Base-by-base conservation (phyloP, 2,797 vertebrate species). In the Fratercula arctica region DNA sequence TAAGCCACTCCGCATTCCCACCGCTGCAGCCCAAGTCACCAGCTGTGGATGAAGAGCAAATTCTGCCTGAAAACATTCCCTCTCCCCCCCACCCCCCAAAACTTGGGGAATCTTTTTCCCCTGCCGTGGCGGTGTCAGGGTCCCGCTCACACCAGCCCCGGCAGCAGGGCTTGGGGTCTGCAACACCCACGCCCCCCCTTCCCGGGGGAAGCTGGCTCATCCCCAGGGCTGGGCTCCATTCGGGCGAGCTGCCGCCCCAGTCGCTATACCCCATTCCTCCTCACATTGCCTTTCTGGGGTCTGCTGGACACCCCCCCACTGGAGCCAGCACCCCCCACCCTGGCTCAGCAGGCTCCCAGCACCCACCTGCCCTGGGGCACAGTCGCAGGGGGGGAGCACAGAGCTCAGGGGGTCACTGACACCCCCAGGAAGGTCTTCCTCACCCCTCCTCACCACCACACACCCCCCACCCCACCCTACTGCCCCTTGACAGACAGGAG, bases 21-120 rank as follows among this genome's bases (percentile, higher is more conserved):
- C 28, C 1, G 33, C 60, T 6, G 13, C 60, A 74, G 57, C 59
- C 59, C 14, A 0, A 2, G 20, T 57, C 64, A 23, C 25, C 3
- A 9, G n/a, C 4, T 41, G 21, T 0, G 0, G 13, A 0, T 2
- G 10, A 45, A 24, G 3, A 74, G 69, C 77, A 43, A 13, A 2
- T 78, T n/a, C 63, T 59, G 56, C 39, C 48, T 2, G 0, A 43
- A 35, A 91, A 39, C 73, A 69, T 48, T 48, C 1, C 57, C 25
- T 16, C 9, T 0, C 17, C 21, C 61, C 20, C 12, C 9, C 0
- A 11, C 1, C 41, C 21, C 14, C 7, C 0, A 7, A 20, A 76
- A 1, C 60, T n/a, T 19, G 0, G 1, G 29, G 33, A 19, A 56
- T 8, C 23, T 10, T 13, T 10, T 9, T 7, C 48, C 41, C 17